Conservation (phyloP, 2,888 invertebrate species). For the Campoplex nolae region DNA sequence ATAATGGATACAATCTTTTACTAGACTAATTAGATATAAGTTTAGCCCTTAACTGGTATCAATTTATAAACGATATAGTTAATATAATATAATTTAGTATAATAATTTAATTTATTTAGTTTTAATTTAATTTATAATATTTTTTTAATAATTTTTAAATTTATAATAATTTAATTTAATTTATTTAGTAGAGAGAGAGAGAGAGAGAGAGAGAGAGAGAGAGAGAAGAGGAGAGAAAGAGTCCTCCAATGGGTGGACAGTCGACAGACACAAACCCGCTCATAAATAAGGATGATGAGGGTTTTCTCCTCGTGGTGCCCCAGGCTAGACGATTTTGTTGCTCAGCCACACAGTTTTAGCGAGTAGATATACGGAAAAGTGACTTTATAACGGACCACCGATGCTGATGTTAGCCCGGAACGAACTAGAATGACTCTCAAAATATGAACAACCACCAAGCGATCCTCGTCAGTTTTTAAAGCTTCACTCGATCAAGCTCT, state of each 20-base stretch:
- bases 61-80: too few species aligned
- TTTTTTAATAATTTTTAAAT: too few species aligned
- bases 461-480: not conserved
- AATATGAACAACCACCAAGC: not conserved
- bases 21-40: too few species aligned
- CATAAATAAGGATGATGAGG: slow-evolving; percentile 69
- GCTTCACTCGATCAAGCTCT: not conserved
- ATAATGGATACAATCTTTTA: too few species aligned
- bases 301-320: slow-evolving; percentile 18
- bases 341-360: slow-evolving; percentile 4
- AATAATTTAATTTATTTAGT: too few species aligned
- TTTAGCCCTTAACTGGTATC: too few species aligned
- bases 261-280: slow-evolving; percentile 68
- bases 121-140: too few species aligned
- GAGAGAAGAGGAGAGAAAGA: not conserved
- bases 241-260: slow-evolving; percentile 60
- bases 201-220: not conserved
- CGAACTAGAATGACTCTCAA: not conserved
- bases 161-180: too few species aligned
- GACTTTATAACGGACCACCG: not conserved
- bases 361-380: slow-evolving; percentile 17
- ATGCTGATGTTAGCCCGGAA: not conserved
- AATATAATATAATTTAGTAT: too few species aligned
- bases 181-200: not conserved
- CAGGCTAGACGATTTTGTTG: slow-evolving; percentile 32